Evolutionary conservation across 2,797 vertebrate genomes (phyloP).

Genomic region (Falco cherrug): DNA sequence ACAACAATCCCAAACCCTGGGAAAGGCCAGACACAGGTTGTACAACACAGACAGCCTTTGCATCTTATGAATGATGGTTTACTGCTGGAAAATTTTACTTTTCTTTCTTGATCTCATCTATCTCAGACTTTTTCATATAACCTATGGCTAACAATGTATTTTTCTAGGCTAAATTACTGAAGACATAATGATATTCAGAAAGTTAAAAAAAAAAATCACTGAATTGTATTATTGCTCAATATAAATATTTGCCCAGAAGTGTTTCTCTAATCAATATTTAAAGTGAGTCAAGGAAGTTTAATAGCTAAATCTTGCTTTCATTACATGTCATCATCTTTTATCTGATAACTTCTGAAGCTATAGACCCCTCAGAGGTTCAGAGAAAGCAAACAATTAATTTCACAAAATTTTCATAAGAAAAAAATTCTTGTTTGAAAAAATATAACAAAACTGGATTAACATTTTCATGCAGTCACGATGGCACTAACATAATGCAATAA

Average conservation of each 20-base stretch:
- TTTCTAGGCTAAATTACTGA: constrained; percentile 25
- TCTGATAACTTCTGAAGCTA: constrained; percentile 54
- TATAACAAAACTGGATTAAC: constrained; percentile 22
- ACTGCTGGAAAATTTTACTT: not conserved
- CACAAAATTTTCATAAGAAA: constrained; percentile 45
- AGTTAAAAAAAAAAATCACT: not conserved
- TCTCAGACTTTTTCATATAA: not conserved
- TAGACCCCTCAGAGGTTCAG: constrained; percentile 34
- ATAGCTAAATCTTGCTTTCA: constrained; percentile 65
- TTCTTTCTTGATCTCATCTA: not conserved
- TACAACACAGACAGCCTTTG: not conserved
- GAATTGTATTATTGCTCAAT: constrained; percentile 50
- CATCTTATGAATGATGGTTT: not conserved
- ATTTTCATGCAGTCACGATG: constrained; percentile 14
- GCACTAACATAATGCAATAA: constrained; percentile 21
- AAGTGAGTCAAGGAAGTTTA: constrained; percentile 60
- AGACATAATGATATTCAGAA: constrained; percentile 31
- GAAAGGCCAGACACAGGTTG: not conserved
- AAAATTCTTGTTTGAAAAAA: constrained; percentile 27
- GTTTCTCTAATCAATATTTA: constrained; percentile 70
- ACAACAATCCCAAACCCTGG: not conserved
- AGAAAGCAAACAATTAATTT: constrained; percentile 59
- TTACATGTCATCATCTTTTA: constrained; percentile 61
- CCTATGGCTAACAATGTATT: not conserved
- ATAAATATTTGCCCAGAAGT: constrained; percentile 67